Base-by-base conservation (phyloP, 2,113 vertebrate species). In the Onychostoma macrolepis region DNA sequence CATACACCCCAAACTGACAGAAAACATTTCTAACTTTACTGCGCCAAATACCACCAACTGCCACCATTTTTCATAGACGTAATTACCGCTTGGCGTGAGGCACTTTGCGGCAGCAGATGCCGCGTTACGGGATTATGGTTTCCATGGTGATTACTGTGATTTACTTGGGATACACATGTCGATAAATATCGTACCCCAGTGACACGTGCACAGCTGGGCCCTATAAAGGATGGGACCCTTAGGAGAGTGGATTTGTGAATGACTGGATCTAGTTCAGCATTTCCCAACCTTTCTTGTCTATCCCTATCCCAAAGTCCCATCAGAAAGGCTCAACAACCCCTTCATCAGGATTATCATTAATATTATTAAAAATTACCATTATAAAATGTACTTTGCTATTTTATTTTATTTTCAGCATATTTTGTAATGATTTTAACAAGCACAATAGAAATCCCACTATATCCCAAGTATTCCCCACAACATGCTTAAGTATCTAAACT, bases 81-180 rank as follows among this genome's bases (percentile, higher is more conserved):
- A 91, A 93, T 93, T 91, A 90, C 88, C 83, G 86, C 89, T 50
- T 88, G 90, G 90, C 86, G 85, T 85, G 80, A 33, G 82, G 72
- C 33, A 61, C 85, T 85, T 56, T 86, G 80, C 75, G 2, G 58
- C 45, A 83, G 87, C 92, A 92, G 92, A 91, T 91, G 92, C 88
- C 77, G 77, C 48, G 87, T 89, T 85, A 87, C 79, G 85, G 74
- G 83, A 91, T 79, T 88, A 92, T 43, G 86, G 90, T 86, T 92
- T 92, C 87, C 90, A 86, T 78, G 48, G 56, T 93, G 93, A 94
- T 94, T 93, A 94, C 91, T 83, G 84, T 88, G 90, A 93, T 92
- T 87, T 92, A 94, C 92, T 89, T 92, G 80, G 90, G 90, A 81
- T 78, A 41, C 41, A 17, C 0, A 24, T 72, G 88, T 88, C 89